These are phyloP conservation scores for Bugulina stolonifera DNA, from an alignment of 2,888 invertebrate genomes.

Conservation along the genomic window DNA sequence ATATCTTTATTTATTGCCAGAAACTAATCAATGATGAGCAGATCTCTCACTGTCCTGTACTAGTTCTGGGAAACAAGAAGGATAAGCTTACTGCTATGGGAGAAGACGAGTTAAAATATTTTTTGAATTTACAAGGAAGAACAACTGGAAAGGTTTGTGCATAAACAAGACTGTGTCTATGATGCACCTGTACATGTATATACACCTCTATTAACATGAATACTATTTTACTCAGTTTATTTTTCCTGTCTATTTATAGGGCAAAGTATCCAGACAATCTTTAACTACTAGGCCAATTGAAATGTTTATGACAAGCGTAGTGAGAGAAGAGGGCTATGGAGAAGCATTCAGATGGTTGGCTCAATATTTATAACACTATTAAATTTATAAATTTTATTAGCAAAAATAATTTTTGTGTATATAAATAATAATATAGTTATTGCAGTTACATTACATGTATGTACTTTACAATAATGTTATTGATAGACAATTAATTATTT, in stretches of 20 bases:
- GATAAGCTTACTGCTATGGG: constrained; percentile 94
- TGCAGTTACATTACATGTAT: no score
- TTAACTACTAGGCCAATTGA: constrained; percentile 30
- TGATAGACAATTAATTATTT: no score
- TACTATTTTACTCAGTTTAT: no score
- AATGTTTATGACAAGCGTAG: constrained; percentile 33
- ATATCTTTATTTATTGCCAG: constrained; percentile 57
- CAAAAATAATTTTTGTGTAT: no score
- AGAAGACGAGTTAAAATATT: constrained; percentile 90
- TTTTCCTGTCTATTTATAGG: background rate
- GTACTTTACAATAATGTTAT: no score
- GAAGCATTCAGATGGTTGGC: constrained; percentile 36
- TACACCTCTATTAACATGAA: no score
- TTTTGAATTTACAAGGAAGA: constrained; percentile 85
- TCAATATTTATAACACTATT: constrained; percentile 29
- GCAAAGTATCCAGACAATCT: background rate
- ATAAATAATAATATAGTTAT: no score
- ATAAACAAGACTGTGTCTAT: no score
- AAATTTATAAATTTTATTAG: no score
- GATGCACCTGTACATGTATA: no score
- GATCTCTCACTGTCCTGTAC: constrained; percentile 88
- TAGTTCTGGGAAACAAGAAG: constrained; percentile 98
- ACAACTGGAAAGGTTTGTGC: constrained; percentile 86
- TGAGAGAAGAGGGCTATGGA: constrained; percentile 34
- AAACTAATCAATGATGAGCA: constrained; percentile 91